Evolutionary conservation across 2,113 vertebrate species (phyloP).

Genomic region (Antechinus stuartii): DNA sequence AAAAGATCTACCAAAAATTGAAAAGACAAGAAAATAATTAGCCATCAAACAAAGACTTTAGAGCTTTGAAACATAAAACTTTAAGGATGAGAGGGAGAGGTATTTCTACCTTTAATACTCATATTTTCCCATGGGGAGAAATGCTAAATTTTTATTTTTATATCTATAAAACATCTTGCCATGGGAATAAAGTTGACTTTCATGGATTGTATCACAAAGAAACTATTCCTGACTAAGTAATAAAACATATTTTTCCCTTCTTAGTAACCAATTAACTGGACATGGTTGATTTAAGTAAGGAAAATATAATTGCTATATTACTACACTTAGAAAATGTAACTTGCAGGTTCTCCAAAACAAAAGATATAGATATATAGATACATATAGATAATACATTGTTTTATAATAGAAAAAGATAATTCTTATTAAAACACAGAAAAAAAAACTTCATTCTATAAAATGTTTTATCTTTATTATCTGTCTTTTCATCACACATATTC

Average conservation of each 20-base stretch:
- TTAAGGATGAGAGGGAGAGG: constrained; percentile 10
- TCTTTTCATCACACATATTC: constrained; percentile 27
- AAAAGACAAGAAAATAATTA: constrained; percentile 61
- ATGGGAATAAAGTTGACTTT: constrained; percentile 67
- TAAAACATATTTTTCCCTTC: constrained; percentile 69
- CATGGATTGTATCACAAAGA: constrained; percentile 70
- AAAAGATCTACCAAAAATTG: not conserved
- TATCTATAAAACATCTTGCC: constrained; percentile 63
- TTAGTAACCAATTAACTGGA: constrained; percentile 71
- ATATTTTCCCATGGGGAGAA: constrained; percentile 52
- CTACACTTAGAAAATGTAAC: constrained; percentile 69
- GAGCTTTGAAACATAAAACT: not conserved
- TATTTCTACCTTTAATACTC: constrained; percentile 62
- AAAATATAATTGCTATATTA: constrained; percentile 65
- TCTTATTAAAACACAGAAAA: not conserved
- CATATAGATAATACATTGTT: constrained; percentile 64
- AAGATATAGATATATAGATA: constrained; percentile 55
- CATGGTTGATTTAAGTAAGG: constrained; percentile 51
- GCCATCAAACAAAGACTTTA: constrained; percentile 42
- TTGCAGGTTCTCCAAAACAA: constrained; percentile 58
- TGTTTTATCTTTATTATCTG: constrained; percentile 34
- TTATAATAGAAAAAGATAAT: constrained; percentile 61
- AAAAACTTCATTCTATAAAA: constrained; percentile 44
- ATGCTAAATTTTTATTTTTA: constrained; percentile 33
- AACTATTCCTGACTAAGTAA: constrained; percentile 67